Conservation (phyloP, 2,888 invertebrate species). For the Craniophora ligustri region DNA sequence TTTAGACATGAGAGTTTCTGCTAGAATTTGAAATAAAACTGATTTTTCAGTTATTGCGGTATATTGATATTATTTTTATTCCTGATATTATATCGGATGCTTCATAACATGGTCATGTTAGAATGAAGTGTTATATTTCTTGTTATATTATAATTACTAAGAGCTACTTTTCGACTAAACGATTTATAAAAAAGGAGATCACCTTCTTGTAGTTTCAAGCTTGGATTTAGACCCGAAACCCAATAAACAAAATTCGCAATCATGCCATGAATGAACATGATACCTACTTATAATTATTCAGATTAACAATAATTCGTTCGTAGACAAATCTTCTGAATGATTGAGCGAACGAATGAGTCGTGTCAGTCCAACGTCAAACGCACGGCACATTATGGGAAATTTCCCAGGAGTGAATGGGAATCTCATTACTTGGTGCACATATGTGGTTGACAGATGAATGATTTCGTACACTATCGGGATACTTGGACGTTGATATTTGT, state of each 20-base stretch:
- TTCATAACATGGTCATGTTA: too few relatives aligned
- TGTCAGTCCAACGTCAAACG: conserved; percentile 63
- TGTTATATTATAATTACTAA: too few relatives aligned
- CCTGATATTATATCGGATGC: too few relatives aligned
- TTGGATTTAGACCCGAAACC: too few relatives aligned
- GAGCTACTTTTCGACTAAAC: too few relatives aligned
- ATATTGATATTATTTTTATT: too few relatives aligned
- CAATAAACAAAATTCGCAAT: too few relatives aligned
- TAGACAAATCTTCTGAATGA: conserved; percentile 60
- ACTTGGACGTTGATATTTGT: conserved; percentile 58
- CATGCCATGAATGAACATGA: not conserved
- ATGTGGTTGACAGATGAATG: conserved; percentile 75
- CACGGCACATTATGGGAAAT: conserved; percentile 77
- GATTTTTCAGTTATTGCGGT: too few relatives aligned
- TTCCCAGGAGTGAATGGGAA: conserved; percentile 83
- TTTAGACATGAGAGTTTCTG: not conserved
- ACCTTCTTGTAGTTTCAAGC: too few relatives aligned
- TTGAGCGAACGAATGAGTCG: conserved; percentile 61
- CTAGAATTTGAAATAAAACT: too few relatives aligned
- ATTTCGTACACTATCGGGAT: conserved; percentile 61
- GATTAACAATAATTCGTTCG: conserved; percentile 27
- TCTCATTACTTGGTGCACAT: conserved; percentile 80
- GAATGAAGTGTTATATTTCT: too few relatives aligned
- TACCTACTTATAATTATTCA: conserved; percentile 23
- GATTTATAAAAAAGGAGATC: too few relatives aligned